These are phyloP conservation scores for Diarsia rubi DNA, from an alignment of 2,888 invertebrate species.

Conservation along the genomic window DNA sequence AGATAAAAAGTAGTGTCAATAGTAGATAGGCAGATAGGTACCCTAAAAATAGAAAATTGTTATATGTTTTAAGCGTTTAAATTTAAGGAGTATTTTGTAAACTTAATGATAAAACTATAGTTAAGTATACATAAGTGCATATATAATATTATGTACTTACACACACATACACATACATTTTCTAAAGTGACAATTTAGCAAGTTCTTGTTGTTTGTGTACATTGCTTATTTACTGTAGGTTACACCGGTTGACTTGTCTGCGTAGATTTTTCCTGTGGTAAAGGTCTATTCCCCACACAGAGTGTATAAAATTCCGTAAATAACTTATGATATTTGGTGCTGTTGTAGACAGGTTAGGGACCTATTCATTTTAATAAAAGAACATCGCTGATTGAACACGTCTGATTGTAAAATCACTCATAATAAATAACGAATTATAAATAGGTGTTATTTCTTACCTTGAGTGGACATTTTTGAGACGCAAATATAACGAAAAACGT, in stretches of 20 bases:
- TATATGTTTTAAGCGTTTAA: background rate
- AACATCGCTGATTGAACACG: background rate
- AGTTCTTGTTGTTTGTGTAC: background rate
- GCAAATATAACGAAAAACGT: background rate
- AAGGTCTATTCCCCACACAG: too few relatives aligned
- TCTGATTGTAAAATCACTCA: background rate
- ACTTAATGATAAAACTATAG: too few relatives aligned
- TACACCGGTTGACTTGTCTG: conserved; percentile 11
- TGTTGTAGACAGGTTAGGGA: background rate
- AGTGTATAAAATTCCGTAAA: background rate
- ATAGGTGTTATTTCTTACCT: conserved; percentile 35
- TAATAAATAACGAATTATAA: background rate
- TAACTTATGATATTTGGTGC: background rate
- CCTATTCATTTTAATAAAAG: background rate
- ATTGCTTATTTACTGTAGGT: conserved; percentile 17
- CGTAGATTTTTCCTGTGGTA: background rate
- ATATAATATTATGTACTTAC: too few relatives aligned
- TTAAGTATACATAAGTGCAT: too few relatives aligned
- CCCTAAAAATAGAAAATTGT: background rate
- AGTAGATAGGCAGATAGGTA: background rate
- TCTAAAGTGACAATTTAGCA: background rate
- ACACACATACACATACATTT: background rate
- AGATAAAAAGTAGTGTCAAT: background rate
- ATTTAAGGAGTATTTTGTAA: background rate
- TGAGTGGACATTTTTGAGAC: conserved; percentile 38